phyloP scores from a whole-genome alignment of 2,113 vertebrate species.

The Gila orcuttii region DNA sequence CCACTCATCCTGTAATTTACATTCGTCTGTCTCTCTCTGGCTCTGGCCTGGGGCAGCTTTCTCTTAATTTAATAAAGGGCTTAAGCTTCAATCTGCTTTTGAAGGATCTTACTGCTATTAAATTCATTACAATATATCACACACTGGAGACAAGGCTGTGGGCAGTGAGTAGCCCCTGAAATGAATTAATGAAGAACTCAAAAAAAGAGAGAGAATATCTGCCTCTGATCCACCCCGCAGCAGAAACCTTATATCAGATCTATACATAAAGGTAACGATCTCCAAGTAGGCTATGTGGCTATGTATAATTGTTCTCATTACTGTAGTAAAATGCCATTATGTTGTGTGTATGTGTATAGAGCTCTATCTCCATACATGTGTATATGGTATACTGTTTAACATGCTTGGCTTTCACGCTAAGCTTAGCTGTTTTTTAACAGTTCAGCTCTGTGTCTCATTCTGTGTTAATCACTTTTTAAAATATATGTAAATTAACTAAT shows the following conservation, averaged over 20 bases:
- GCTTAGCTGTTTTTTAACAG: background rate
- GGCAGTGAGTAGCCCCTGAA: conserved; percentile 59
- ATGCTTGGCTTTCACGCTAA: background rate
- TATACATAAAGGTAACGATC: background rate
- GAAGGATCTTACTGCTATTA: conserved; percentile 79
- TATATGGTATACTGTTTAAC: too few relatives aligned
- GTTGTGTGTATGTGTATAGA: background rate
- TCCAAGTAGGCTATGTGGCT: background rate
- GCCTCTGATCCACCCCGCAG: conserved; percentile 45
- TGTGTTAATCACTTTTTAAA: background rate
- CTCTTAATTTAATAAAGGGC: conserved; percentile 81
- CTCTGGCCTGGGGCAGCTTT: conserved; percentile 76
- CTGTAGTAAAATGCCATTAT: background rate
- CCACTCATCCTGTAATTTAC: background rate
- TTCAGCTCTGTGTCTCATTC: background rate
- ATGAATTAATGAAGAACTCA: conserved; percentile 59
- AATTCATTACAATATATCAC: conserved; percentile 83
- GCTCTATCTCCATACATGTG: background rate
- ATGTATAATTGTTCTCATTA: background rate
- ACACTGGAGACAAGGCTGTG: conserved; percentile 74
- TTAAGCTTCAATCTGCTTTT: conserved; percentile 81
- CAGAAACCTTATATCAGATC: conserved; percentile 56
- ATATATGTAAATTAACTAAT: background rate
- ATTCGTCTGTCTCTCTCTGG: conserved; percentile 47
- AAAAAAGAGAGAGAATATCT: conserved; percentile 43